Base-by-base conservation (phyloP, 2,113 vertebrate genomes). In the Prionailurus viverrinus region DNA sequence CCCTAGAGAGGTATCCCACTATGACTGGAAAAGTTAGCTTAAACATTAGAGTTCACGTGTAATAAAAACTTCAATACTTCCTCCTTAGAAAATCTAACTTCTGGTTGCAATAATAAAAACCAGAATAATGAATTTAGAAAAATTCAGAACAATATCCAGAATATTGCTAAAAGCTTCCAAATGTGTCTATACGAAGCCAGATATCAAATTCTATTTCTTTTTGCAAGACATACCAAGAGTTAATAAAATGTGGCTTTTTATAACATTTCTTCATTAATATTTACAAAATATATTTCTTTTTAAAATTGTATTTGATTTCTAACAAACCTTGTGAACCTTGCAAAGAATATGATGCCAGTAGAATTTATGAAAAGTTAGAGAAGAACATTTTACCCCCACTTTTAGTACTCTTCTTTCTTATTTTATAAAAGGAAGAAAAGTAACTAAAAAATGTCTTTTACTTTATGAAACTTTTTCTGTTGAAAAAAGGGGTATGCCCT, bases 361-460 rank as follows among this genome's bases (percentile, higher is more conserved):
- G n/a, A 93, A 51, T 87, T 89, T 63, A 76, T 74, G 31, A 27
- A 82, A 85, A 94, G 7, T 65, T 91, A 80, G 0, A 79, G 78
- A 94, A 68, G 31, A 65, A 79, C 9, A 89, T 3, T 95, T 94
- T 19, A 85, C 4, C 4, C 0, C 55, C 15, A 88, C 12, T 80
- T 94, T 29, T 16, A 53, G 1, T 86, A 85, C 6, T 86, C 39
- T 92, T 95, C 48, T 31, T 3, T 61, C 23, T 89, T 8, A 63
- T 83, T 91, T 91, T 66, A 79, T 78, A 73, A 88, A 95, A 89
- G 8, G 36, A 84, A 96, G 41, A 94, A 78, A n/a, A 25, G 19
- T 68, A 41, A 93, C 6, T 76, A 63, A 76, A 63, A 78, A 41
- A 31, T 25, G 15, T 25, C 0, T 27, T 12, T 7, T 80, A 41